Evolutionary conservation across 92 coral and sea anemone species (phyloP).

Genomic region (Zoanthus sociatus): DNA sequence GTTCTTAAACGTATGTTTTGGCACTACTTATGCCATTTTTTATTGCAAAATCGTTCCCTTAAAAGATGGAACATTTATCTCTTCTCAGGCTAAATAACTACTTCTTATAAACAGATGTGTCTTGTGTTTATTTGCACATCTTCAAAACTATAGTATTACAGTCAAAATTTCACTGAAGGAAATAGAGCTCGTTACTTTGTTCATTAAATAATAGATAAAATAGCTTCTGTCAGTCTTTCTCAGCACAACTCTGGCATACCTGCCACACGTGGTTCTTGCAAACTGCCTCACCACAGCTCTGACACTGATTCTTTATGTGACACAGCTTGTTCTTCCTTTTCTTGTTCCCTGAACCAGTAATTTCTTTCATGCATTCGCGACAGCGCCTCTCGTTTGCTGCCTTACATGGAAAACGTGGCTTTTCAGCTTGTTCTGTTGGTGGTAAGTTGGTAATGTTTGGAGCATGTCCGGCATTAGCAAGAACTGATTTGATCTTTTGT

Average conservation of each 20-base stretch:
- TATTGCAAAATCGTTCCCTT: no score
- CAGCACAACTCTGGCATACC: background rate
- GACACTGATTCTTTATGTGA: background rate
- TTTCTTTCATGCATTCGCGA: background rate
- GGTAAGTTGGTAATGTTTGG: background rate
- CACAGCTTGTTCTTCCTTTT: slow-evolving; percentile 2
- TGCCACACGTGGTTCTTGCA: slow-evolving; percentile 3
- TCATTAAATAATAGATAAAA: background rate
- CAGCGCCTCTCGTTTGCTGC: background rate
- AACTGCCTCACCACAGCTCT: background rate
- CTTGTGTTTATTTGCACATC: no score
- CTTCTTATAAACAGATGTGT: no score
- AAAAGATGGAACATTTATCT: no score
- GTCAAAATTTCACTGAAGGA: background rate
- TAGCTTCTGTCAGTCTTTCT: background rate
- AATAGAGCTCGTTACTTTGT: background rate
- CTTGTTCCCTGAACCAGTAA: background rate
- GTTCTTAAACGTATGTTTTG: no score
- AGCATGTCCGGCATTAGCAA: background rate
- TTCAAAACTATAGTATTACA: no score
- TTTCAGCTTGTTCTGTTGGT: background rate
- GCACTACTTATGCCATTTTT: no score
- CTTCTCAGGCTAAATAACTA: no score
- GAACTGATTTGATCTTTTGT: slow-evolving; percentile 24
- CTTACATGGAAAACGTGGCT: slow-evolving; percentile 8